phyloP scores from a whole-genome alignment of 64 coral and sea anemone genomes.

The Catalaphyllia jardinei region DNA sequence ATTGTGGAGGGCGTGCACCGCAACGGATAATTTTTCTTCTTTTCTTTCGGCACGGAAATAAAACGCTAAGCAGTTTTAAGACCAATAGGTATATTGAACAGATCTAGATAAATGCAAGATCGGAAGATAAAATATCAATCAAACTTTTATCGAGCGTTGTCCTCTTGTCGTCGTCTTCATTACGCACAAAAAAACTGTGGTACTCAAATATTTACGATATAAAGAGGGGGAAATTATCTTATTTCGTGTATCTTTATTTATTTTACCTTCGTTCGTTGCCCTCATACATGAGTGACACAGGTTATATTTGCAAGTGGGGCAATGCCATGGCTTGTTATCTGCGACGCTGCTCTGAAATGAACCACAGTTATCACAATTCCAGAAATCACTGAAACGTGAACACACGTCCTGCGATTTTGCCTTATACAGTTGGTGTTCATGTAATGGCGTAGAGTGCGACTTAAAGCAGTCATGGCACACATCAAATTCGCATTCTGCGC shows the following conservation, averaged over 20 bases:
- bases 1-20: no score
- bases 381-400: constrained; percentile 62
- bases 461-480: constrained; percentile 67
- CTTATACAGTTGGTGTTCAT: constrained; percentile 71
- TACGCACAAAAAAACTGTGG: no score
- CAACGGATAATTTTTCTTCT: no score
- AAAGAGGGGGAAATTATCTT: no score
- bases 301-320: constrained; percentile 79
- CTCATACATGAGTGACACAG: constrained; percentile 77
- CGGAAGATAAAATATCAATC: no score
- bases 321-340: constrained; percentile 87
- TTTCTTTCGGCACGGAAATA: no score
- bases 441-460: constrained; percentile 44
- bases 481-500: constrained; percentile 73
- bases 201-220: no score
- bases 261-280: constrained; percentile 30
- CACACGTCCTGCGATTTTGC: constrained; percentile 74
- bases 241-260: neutral
- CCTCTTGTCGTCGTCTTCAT: no score
- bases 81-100: no score
- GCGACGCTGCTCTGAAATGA: constrained; percentile 31
- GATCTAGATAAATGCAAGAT: no score
- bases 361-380: constrained; percentile 88
- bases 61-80: no score
- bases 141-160: no score